Evolutionary conservation across 2,113 vertebrate genomes (phyloP).

Genomic region (Buteo buteo): DNA sequence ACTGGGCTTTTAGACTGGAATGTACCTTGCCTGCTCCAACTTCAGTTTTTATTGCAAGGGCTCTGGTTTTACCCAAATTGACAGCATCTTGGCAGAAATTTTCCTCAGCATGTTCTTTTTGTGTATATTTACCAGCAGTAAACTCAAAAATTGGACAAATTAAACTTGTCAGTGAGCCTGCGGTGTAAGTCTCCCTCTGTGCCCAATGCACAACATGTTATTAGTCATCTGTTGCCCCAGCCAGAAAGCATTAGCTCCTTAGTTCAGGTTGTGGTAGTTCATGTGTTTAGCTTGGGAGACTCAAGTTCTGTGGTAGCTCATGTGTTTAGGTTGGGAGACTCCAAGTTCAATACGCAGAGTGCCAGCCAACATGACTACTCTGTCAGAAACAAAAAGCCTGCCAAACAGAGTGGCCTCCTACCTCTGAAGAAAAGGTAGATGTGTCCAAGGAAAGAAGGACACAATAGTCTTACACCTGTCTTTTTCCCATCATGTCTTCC

Average conservation of each 20-base stretch:
- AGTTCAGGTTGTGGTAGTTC: not conserved
- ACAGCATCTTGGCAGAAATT: not conserved
- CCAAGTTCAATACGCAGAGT: not conserved
- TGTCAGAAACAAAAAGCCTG: not conserved
- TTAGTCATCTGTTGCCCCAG: not conserved
- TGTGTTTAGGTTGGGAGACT: not conserved
- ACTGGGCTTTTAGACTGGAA: not conserved
- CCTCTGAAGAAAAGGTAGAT: not conserved
- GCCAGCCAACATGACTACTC: not conserved
- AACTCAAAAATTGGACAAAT: not conserved
- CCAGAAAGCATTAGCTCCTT: not conserved
- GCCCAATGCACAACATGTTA: not conserved
- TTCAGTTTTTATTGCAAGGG: not conserved
- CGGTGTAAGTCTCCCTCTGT: not conserved
- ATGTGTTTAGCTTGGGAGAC: not conserved
- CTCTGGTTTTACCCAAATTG: not conserved
- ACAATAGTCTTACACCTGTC: not conserved
- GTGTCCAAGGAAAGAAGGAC: not conserved
- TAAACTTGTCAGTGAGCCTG: not conserved
- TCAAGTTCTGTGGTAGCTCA: not conserved
- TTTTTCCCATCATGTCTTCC: not conserved
- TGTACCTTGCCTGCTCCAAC: not conserved
- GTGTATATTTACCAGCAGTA: not conserved
- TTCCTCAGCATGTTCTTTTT: not conserved
- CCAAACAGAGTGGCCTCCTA: not conserved